phyloP scores from a whole-genome alignment of 2,888 invertebrate genomes.

The Ennomos fuscantarius region DNA sequence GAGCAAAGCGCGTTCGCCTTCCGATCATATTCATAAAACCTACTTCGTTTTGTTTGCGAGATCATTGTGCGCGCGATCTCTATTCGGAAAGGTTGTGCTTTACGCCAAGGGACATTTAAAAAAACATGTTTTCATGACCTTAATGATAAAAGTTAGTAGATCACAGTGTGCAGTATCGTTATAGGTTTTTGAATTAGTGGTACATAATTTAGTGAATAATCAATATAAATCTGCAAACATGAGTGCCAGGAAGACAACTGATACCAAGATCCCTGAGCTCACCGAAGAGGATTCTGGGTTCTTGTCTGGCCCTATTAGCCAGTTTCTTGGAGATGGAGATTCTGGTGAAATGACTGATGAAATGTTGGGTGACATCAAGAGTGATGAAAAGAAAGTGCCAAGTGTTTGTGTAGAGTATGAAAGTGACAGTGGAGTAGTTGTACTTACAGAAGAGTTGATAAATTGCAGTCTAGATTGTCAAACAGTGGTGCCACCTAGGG shows the following conservation, averaged over 20 bases:
- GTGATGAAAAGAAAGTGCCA: slow-evolving; percentile 54
- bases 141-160: slow-evolving; percentile 32
- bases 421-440: slow-evolving; percentile 88
- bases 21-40: slow-evolving; percentile 16
- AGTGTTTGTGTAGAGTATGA: slow-evolving; percentile 52
- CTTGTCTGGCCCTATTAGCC: slow-evolving; percentile 61
- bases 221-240: slow-evolving; percentile 55
- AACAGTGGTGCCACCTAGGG: slow-evolving; percentile 34
- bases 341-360: slow-evolving; percentile 44
- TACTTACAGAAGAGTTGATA: slow-evolving; percentile 86
- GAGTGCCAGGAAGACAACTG: slow-evolving; percentile 73
- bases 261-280: slow-evolving; percentile 65
- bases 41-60: slow-evolving; percentile 30
- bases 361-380: slow-evolving; percentile 34
- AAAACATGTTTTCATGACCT: slow-evolving; percentile 62
- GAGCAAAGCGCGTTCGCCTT: no score
- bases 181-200: slow-evolving; percentile 39
- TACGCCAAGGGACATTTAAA: slow-evolving; percentile 37
- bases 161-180: slow-evolving; percentile 18
- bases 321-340: slow-evolving; percentile 47
- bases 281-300: slow-evolving; percentile 71
- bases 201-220: slow-evolving; percentile 28
- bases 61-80: slow-evolving; percentile 64
- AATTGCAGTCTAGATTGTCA: slow-evolving; percentile 64
- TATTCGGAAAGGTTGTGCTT: slow-evolving; percentile 48